Evolutionary conservation across 2,888 invertebrate genomes (phyloP).

Genomic region (Tetranychus piercei): DNA sequence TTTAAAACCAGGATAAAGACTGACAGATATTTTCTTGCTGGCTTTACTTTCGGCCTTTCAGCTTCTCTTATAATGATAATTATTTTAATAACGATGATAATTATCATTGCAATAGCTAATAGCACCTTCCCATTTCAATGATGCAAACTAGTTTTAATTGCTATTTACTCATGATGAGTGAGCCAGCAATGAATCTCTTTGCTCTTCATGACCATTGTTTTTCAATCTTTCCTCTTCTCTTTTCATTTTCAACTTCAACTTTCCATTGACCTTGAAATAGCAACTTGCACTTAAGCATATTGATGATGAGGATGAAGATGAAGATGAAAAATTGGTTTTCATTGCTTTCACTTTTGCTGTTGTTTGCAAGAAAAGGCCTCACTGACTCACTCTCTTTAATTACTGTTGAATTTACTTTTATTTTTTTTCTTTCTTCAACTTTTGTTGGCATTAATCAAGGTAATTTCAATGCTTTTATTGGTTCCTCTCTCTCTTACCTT

Average conservation of each 20-base stretch:
- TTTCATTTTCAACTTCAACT: neutral
- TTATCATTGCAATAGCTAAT: neutral
- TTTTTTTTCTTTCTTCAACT: neutral
- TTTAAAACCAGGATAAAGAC: too few relatives aligned
- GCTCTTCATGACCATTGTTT: neutral
- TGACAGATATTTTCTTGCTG: too few relatives aligned
- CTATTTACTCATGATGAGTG: neutral
- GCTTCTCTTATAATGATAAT: neutral
- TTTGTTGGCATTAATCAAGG: neutral
- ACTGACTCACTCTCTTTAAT: neutral
- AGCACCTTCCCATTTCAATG: neutral
- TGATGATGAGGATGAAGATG: neutral
- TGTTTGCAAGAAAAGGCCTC: too few relatives aligned
- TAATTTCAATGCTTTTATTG: neutral
- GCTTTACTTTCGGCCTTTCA: neutral
- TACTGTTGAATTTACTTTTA: neutral
- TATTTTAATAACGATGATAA: neutral
- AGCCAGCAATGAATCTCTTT: too few relatives aligned
- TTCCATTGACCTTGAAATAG: neutral
- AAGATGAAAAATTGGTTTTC: neutral
- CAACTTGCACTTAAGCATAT: neutral
- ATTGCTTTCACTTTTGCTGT: neutral
- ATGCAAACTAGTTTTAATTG: conserved; percentile 1
- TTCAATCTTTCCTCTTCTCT: neutral
- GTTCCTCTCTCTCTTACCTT: neutral